phyloP scores from a whole-genome alignment of 2,113 vertebrate species.

The Saguinus imperator region DNA sequence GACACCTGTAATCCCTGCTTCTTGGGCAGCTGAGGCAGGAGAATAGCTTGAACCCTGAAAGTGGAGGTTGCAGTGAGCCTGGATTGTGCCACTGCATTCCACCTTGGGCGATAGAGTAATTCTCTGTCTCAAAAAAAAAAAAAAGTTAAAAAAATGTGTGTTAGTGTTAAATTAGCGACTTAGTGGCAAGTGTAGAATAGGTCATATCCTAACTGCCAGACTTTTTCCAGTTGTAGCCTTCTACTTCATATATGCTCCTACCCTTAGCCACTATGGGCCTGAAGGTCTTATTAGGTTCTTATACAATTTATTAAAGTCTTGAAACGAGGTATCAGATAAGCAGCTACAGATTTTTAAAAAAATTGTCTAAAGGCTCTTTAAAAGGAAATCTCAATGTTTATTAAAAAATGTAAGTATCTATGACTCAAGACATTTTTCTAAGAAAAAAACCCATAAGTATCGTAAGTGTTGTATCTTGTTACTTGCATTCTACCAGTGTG shows the following conservation, averaged over 20 bases:
- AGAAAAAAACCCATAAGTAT: too few species aligned
- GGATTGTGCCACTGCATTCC: too few species aligned
- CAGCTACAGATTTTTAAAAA: not conserved
- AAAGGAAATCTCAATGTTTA: slow-evolving; percentile 17
- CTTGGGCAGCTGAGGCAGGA: too few species aligned
- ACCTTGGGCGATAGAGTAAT: too few species aligned
- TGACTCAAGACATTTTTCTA: too few species aligned
- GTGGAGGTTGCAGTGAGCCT: too few species aligned
- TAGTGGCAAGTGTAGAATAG: not conserved
- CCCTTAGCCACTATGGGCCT: not conserved
- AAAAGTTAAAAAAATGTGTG: not conserved
- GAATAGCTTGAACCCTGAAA: too few species aligned
- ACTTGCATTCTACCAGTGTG: not conserved
- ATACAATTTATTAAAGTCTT: not conserved
- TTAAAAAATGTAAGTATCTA: not conserved
- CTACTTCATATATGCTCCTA: not conserved
- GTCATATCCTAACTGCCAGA: not conserved
- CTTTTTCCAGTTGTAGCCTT: not conserved
- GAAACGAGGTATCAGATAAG: not conserved
- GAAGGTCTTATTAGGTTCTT: not conserved
- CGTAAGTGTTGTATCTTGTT: not conserved
- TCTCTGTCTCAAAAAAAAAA: too few species aligned
- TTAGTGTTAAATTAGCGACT: not conserved
- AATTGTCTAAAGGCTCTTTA: not conserved
- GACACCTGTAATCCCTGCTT: too few species aligned